phyloP scores from a whole-genome alignment of 1,140 invertebrate species.

The Magallana gigas region DNA sequence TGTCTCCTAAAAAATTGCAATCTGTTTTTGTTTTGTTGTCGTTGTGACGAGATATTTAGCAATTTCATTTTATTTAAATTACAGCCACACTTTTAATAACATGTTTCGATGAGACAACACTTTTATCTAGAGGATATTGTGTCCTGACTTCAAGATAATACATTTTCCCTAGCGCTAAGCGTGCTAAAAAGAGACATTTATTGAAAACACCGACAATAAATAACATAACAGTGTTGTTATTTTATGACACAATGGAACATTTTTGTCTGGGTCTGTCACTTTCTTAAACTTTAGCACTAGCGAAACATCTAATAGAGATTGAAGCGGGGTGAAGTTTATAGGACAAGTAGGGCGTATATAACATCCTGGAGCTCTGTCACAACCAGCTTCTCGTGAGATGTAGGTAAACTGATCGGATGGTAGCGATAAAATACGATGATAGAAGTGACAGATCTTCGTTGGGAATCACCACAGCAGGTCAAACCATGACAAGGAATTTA shows the following conservation, averaged over 20 bases:
- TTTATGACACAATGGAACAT: not conserved
- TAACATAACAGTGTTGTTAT: not conserved
- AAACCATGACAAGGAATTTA: conserved; percentile 22
- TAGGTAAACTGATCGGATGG: not conserved
- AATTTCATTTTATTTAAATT: too few relatives aligned
- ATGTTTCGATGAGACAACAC: too few relatives aligned
- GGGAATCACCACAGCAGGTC: conserved; percentile 13
- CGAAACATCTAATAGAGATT: too few relatives aligned
- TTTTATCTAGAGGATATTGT: too few relatives aligned
- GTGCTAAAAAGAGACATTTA: too few relatives aligned
- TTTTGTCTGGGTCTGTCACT: conserved; percentile 2
- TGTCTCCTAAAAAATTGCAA: too few relatives aligned
- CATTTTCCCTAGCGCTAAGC: too few relatives aligned
- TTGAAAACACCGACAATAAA: too few relatives aligned
- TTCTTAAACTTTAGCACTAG: not conserved
- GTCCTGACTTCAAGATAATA: too few relatives aligned
- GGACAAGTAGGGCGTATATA: not conserved
- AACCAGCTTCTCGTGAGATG: not conserved
- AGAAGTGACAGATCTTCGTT: conserved; percentile 1
- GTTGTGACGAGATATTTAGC: too few relatives aligned
- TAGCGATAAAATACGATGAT: conserved; percentile 1
- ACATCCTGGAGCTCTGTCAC: not conserved
- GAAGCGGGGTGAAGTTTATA: not conserved
- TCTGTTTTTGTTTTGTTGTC: too few relatives aligned
- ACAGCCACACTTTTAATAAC: too few relatives aligned